Base-by-base conservation (phyloP, 1,140 invertebrate species). In the Berghia stephanieae region DNA sequence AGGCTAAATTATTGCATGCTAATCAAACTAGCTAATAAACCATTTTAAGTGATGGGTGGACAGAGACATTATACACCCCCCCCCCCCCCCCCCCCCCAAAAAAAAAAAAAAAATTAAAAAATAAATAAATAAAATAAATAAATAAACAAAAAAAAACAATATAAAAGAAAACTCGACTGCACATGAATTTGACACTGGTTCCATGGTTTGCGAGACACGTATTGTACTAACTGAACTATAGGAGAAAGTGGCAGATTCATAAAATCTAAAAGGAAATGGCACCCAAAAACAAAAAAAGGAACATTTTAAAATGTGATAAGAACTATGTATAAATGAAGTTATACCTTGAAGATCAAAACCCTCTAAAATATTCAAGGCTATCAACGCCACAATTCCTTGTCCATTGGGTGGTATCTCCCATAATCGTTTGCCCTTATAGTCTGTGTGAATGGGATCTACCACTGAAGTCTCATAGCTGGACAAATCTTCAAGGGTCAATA, bases 391-490 rank as follows among this genome's bases (percentile, higher is more conserved):
- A 40, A 90, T 86, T 3, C 89, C 89, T 74, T 89, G 88, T 3
- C 88, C 87, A 82, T 86, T 89, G 5, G 89, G 89, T n/a, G 88
- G 89, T 13, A 86, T 83, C 77, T 88, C 84, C 87, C 87, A 88
- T 8, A 87, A 78, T 16, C 81, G 77, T 40, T 77, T 77, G 57
- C 85, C 85, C 67, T 83, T 83, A 71, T 87, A 87, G 55, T 83
- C 80, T 24, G 79, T 80, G 77, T 82, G 83, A 57, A 90, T 88
- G 77, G 89, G 81, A 27, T 85, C 79, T 27, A 85, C 87, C 69
- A 82, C 78, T 24, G 87, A 88, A 8, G 82, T 84, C 31, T 77
- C 72, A 80, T 90, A 88, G 24, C 77, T 71, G n/a, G 77, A 75
- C 57, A 91, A 77, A 81, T 91, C 90, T 10, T 88, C 85, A n/a